These are phyloP conservation scores for Acanthopleura granulata DNA, from an alignment of 2,888 invertebrate genomes.

Conservation along the genomic window DNA sequence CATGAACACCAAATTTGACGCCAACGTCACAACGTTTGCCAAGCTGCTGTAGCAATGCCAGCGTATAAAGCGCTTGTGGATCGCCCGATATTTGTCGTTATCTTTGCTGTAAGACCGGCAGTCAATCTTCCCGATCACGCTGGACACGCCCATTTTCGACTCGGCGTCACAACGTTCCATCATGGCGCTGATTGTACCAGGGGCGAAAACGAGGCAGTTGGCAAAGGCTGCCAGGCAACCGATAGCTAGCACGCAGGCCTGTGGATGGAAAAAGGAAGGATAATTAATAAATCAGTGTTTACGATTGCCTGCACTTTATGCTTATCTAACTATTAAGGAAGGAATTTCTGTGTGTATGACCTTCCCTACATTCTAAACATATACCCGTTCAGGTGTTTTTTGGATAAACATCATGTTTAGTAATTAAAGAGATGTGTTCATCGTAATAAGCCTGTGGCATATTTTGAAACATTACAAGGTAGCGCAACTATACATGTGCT, in stretches of 20 bases:
- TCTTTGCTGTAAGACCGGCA: slow-evolving; percentile 39
- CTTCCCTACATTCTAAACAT: too few relatives aligned
- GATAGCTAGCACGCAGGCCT: slow-evolving; percentile 35
- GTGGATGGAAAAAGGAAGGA: slow-evolving; percentile 24
- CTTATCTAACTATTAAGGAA: background rate
- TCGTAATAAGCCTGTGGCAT: too few relatives aligned
- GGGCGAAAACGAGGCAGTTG: slow-evolving; percentile 43
- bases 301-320: background rate
- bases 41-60: slow-evolving; percentile 43
- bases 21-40: slow-evolving; percentile 39
- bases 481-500: too few relatives aligned
- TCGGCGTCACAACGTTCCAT: slow-evolving; percentile 43
- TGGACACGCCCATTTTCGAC: slow-evolving; percentile 40
- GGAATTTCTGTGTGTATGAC: background rate
- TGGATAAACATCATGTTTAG: too few relatives aligned
- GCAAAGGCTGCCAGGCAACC: slow-evolving; percentile 40
- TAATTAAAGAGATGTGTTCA: too few relatives aligned
- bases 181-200: slow-evolving; percentile 45
- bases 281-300: background rate
- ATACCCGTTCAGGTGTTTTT: too few relatives aligned
- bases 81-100: slow-evolving; percentile 36
- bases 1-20: slow-evolving; percentile 42
- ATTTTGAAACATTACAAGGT: too few relatives aligned
- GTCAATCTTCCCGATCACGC: slow-evolving; percentile 47
- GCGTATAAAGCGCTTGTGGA: slow-evolving; percentile 41